Evolutionary conservation across 2,888 invertebrate genomes (phyloP), one percentile per base, ranked within the genome.

Genomic region (Tuta absoluta): DNA sequence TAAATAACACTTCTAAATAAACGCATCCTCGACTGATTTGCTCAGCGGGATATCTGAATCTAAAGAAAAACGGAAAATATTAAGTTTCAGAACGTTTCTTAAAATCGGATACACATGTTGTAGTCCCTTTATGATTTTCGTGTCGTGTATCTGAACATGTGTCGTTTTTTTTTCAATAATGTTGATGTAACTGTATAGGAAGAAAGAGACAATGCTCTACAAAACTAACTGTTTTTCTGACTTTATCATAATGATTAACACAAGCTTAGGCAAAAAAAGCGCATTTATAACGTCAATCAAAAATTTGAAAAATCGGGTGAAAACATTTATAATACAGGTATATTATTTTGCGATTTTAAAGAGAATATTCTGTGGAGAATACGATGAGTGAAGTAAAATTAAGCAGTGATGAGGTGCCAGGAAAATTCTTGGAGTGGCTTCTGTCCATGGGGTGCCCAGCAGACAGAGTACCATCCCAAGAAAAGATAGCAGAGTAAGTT

Each of bases 391-490:
- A 77, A 37, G 71, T 74, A 41, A 82, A 87, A 68, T 68, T 91
- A 23, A 84, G 82, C 38, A 83, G 86, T 69, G 83, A 85, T 69
- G 84, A 86, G 72, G 86, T 91, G 41, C 91, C 91, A 1, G 69
- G 75, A 49, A 89, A 84, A 66, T 89, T 91, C 68, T 66, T 77
- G 1, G 86, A 89, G 75, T 91, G 91, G 91, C 76, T 91, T 2
- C 71, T 91, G 28, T 70, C 76, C 0, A 89, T 91, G 87, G 91
- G 91, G 62, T 91, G 89, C 70, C 86, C 89, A 0, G 74, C 82
- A 3, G 86, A 89, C 63, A 85, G 82, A 71, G 86, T 90, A 63
- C 89, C 89, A 28, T 75, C 83, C 11, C 66, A 78, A 17, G 89
- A 91, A 1, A 88, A 87, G 82, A 74, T 88, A 51, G 67, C 79